A percentile compares a stretch with the other conserved stretches of the same genome.
Evolutionary conservation across 2,113 vertebrate species (phyloP).

Genomic region (Tetrax tetrax): DNA sequence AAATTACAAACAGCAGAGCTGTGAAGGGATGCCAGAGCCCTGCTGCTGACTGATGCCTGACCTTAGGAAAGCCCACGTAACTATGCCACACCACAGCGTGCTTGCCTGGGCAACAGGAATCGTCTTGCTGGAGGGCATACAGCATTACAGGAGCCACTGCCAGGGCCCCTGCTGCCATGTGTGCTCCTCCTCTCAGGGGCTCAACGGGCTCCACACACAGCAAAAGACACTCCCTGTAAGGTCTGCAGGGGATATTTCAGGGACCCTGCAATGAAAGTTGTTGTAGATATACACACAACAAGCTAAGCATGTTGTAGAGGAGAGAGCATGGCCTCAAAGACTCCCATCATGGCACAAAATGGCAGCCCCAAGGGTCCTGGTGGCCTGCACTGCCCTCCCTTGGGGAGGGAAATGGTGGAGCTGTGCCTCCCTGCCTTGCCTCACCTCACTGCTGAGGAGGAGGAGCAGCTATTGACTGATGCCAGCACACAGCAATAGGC

Average conservation of each 20-base stretch:
- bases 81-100: fast-evolving
- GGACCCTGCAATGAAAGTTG: neutral
- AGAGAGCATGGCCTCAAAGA: neutral
- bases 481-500: neutral
- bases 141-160: fast-evolving
- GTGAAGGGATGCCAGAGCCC: constrained; percentile 2
- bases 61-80: neutral
- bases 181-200: neutral
- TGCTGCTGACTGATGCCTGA: neutral
- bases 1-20: constrained; percentile 12
- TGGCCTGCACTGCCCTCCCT: neutral
- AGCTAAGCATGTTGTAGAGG: neutral
- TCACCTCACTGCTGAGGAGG: neutral
- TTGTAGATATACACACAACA: neutral
- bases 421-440: neutral
- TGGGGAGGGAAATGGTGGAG: fast-evolving
- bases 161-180: neutral
- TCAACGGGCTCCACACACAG: neutral
- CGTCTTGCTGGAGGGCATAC: fast-evolving
- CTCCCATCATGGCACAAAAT: neutral
- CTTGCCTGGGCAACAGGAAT: neutral
- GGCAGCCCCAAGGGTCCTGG: neutral
- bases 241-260: neutral
- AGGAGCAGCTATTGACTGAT: neutral
- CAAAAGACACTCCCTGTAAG: neutral